Base-by-base conservation (phyloP, 1,140 invertebrate genomes). In the Euwallacea similis region DNA sequence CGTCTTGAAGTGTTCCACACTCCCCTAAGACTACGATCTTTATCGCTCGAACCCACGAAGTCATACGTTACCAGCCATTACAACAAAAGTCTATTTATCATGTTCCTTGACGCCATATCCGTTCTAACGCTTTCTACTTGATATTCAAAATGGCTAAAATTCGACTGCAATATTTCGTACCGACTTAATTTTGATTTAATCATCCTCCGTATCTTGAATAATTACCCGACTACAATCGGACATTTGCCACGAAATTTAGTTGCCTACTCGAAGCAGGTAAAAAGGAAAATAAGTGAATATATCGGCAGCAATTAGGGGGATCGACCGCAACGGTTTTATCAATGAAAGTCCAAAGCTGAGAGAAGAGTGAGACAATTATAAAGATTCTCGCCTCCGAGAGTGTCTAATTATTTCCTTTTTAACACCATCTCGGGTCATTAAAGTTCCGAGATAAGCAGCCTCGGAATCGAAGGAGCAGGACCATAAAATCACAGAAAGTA, bases 401-500 rank as follows among this genome's bases (percentile, higher is more conserved):
- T 55, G 59, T 63, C 67, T 69, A 69, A 69, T 69, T 69, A 69
- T 69, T 69, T 69, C 59, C 59, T 72, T 65, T 65, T 69, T 69
- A 69, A 69, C 67, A 69, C 67, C 67, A 69, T 69, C 67, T 55
- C 54, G 55, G 67, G 71, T 69, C 74, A 73, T 72, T 75, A 71
- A 74, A 66, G 65, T 50, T 63, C 33, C 64, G 55, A 72, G 71
- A 73, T 75, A 70, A 73, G 65, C 42, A 50, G 66, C 56, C 55
- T 69, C 67, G 67, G 71, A 74, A 68, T 67, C 54, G 66, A 64
- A 53, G 73, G 68, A 64, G 64, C 70, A 62, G 58, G 67, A 69
- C 73, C 74, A 78, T 78, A 78, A 79, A 79, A 79, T 78, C 78
- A 79, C 69, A 73, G 76, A 78, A 78, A 79, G 78, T 77, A 75